Base-by-base conservation (phyloP, 2,888 invertebrate genomes). In the Protophormia terraenovae region DNA sequence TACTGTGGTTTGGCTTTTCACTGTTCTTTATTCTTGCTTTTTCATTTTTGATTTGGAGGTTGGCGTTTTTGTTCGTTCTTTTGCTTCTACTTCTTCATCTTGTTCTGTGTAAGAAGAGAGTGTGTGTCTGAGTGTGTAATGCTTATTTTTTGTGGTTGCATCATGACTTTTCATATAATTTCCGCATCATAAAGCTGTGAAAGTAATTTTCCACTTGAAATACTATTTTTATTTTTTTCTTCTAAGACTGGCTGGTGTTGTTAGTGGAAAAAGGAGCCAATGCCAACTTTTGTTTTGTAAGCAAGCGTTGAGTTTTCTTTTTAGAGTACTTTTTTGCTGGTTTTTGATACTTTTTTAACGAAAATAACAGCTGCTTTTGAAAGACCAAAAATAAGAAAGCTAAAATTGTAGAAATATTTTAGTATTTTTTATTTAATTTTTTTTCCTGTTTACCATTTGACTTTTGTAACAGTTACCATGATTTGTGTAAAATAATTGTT, bases 201-300 rank as follows among this genome's bases (percentile, higher is more conserved):
- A 91, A 91, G 91, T 91, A 91, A 91, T 91, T 91, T 91, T 91
- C 91, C 91, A 91, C 91, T 91, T 89, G 91, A 91, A 90, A 89
- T 84, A 77, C 78, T 72, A 72, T 38, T 84, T 71, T 84, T 86
- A 69, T 76, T 53, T 82, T 41, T 10, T 27, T 64, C 16, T 27
- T 35, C 27, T 53, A 38, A 5, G 73, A 58, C 58, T 66, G 66
- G 55, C 66, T 73, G 24, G 7, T 67, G 14, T 19, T 66, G 66
- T 64, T 55, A 14, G 19, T 38, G 19, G 50, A 62, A 16, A 64
- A 64, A 64, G 14, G 35, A 78, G 19, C 62, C 73, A 80, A 55
- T 69, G 78, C 81, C 81, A 78, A 66, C 12, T 82, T 75, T 76
- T 64, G 32, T 72, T 58, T 66, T 27, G 64, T 16, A 14, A 58